phyloP scores from a whole-genome alignment of 2,888 invertebrate genomes.

The Crocallis elinguaria region DNA sequence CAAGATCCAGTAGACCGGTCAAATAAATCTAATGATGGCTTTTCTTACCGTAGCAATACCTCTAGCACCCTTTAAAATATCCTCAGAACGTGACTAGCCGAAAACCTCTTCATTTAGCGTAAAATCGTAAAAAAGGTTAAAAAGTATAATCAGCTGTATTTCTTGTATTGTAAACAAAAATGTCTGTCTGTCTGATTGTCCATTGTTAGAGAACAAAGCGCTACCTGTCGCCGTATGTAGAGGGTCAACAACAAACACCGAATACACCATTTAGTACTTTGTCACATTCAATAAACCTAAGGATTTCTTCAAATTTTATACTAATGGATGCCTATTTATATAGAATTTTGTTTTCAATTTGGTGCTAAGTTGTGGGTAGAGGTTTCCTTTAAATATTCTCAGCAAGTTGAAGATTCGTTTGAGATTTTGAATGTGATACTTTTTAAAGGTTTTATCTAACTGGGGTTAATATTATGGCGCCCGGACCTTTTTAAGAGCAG shows the following conservation, averaged over 20 bases:
- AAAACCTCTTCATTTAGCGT: slow-evolving; percentile 27
- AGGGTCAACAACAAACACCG: slow-evolving; percentile 31
- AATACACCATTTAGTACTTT: not conserved
- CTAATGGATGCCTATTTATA: no score
- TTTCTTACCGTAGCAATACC: not conserved
- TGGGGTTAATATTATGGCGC: no score
- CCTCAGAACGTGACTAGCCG: slow-evolving; percentile 12
- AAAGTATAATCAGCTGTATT: slow-evolving; percentile 51
- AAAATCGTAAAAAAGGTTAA: slow-evolving; percentile 23
- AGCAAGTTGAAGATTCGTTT: slow-evolving; percentile 18
- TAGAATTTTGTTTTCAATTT: no score
- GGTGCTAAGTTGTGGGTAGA: not conserved
- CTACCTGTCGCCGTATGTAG: slow-evolving; percentile 61
- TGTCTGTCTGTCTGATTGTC: slow-evolving; percentile 49
- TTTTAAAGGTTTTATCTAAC: no score
- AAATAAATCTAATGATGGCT: not conserved
- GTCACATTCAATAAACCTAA: slow-evolving; percentile 1
- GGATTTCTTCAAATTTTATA: not conserved
- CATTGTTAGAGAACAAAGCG: slow-evolving; percentile 64
- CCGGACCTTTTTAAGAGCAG: no score
- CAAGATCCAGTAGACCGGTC: no score
- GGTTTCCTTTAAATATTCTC: no score
- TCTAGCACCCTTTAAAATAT: not conserved
- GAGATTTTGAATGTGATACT: no score
- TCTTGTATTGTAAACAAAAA: slow-evolving; percentile 43